A percentile compares a stretch with the other conserved stretches of the same genome.
Conservation (phyloP, 2,797 vertebrate species). For the Darevskia mixta region DNA sequence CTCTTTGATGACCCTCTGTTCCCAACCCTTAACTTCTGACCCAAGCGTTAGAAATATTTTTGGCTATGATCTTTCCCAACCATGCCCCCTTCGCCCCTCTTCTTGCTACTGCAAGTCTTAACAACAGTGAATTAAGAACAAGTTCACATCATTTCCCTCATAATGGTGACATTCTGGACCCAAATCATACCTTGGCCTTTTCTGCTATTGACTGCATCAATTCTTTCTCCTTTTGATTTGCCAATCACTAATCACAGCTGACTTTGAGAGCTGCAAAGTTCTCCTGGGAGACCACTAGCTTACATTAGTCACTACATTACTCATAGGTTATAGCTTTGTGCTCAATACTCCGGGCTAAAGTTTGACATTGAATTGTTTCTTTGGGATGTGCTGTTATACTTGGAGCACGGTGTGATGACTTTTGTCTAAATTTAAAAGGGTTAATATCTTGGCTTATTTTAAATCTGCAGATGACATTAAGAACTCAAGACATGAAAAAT, state of each 20-base stretch:
- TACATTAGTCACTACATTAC: constrained; percentile 18
- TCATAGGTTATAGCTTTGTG: constrained; percentile 15
- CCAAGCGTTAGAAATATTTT: not conserved
- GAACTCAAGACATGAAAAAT: not conserved
- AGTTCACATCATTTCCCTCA: not conserved
- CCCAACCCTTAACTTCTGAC: not conserved
- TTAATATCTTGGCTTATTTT: not conserved
- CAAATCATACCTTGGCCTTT: constrained; percentile 5
- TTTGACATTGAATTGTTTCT: constrained; percentile 24
- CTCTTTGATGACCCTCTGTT: not conserved
- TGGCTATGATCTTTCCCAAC: not conserved
- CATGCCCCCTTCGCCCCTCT: not conserved
- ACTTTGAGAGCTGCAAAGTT: constrained; percentile 18
- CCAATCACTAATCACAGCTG: constrained; percentile 21
- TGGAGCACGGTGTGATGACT: not conserved
- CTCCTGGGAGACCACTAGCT: constrained; percentile 10
- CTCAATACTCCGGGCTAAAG: not conserved
- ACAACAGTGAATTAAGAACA: not conserved
- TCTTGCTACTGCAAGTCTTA: not conserved
- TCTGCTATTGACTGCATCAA: constrained; percentile 8
- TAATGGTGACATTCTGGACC: not conserved
- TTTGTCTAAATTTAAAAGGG: not conserved
- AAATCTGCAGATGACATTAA: not conserved
- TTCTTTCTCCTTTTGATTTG: constrained; percentile 25
- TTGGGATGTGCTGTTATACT: not conserved